phyloP scores from a whole-genome alignment of 2,113 vertebrate species.

The Uria aalge region DNA sequence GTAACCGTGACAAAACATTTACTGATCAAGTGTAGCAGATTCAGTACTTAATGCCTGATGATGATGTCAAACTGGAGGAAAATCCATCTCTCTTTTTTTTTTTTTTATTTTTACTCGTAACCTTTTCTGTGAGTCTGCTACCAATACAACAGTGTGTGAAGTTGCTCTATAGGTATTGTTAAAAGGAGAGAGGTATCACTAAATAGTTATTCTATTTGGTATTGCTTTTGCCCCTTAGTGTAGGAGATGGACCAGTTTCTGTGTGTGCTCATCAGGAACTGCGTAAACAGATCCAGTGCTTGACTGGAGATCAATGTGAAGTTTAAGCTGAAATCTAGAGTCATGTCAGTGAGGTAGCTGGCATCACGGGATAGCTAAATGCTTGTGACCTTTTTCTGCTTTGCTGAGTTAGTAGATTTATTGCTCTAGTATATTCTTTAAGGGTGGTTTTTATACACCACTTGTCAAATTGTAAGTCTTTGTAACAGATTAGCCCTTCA shows the following conservation, averaged over 20 bases:
- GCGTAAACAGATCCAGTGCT: not conserved
- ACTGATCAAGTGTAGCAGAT: not conserved
- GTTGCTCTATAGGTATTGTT: not conserved
- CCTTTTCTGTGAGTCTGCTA: not conserved
- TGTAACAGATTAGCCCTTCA: constrained; percentile 18
- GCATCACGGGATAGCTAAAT: not conserved
- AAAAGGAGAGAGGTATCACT: not conserved
- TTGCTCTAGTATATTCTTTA: not conserved
- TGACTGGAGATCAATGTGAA: not conserved
- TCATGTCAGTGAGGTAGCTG: not conserved
- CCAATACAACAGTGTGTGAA: not conserved
- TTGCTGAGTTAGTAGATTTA: constrained; percentile 3
- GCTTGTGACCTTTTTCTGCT: not conserved
- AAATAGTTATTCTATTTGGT: not conserved
- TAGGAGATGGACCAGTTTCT: not conserved
- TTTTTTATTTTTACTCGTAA: not conserved
- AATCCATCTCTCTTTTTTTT: not conserved
- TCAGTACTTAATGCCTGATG: not conserved
- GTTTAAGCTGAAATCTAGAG: not conserved
- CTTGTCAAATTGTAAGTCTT: constrained; percentile 7
- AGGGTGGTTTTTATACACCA: not conserved
- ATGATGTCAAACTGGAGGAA: not conserved
- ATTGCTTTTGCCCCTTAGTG: not conserved
- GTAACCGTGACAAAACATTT: not conserved
- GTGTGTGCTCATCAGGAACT: not conserved